Conservation (phyloP, 2,113 vertebrate species). For the Esox niger region DNA sequence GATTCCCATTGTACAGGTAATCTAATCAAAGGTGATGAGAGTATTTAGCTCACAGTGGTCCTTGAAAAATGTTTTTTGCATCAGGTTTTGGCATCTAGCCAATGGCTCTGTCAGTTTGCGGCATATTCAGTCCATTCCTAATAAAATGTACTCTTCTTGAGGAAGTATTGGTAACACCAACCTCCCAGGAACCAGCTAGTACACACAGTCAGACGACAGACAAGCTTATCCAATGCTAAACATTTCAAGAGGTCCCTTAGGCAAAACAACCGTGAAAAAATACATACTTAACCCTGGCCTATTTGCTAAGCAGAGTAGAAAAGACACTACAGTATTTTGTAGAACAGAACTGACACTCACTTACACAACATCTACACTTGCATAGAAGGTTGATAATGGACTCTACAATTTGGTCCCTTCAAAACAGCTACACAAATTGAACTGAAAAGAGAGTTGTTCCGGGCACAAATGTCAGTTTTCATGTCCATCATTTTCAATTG, state of each 20-base stretch:
- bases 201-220: too few species aligned
- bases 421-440: background rate
- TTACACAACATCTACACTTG: background rate
- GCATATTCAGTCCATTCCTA: background rate
- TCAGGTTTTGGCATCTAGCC: background rate
- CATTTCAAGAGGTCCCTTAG: background rate
- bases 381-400: background rate
- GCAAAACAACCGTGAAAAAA: background rate
- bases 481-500: background rate
- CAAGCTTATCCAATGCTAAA: background rate
- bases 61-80: too few species aligned
- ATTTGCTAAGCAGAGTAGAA: conserved; percentile 8
- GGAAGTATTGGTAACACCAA: background rate
- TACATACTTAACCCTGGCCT: background rate
- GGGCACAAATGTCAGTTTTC: background rate
- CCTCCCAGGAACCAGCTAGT: background rate
- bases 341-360: background rate
- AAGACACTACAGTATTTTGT: background rate
- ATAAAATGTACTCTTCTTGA: background rate
- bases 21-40: background rate
- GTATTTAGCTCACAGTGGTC: background rate
- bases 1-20: background rate
- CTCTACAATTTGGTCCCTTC: background rate
- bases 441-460: background rate
- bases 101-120: background rate